Percentiles rank a stretch among this genome's conserved stretches.
Conservation (phyloP, 2,888 invertebrate genomes). For the Macrosoma leucophasiata region DNA sequence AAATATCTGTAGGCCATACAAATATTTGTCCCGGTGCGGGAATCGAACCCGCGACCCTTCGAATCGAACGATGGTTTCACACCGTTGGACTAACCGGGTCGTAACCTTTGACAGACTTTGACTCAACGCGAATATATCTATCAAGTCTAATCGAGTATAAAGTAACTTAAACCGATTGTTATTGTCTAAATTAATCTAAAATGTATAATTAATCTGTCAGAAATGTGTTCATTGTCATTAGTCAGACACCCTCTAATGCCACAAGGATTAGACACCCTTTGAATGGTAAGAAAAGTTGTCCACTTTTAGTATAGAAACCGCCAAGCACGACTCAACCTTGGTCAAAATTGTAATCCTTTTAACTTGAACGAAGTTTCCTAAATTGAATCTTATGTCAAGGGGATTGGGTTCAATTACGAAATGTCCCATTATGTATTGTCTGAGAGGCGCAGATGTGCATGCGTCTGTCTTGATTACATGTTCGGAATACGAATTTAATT, state of each 20-base stretch:
- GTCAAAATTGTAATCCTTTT: constrained; percentile 46
- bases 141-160: too few species aligned
- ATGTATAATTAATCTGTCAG: constrained; percentile 29
- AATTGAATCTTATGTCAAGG: constrained; percentile 7
- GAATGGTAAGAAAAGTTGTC: constrained; percentile 25
- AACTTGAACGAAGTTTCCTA: constrained; percentile 24
- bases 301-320: constrained; percentile 22
- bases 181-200: too few species aligned
- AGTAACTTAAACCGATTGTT: too few species aligned
- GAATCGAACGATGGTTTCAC: too few species aligned
- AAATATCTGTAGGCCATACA: too few species aligned
- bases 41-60: too few species aligned
- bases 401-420: constrained; percentile 30
- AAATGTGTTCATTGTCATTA: constrained; percentile 28
- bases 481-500: constrained; percentile 63
- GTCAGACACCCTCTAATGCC: constrained; percentile 34
- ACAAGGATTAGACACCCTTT: not conserved
- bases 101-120: too few species aligned
- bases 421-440: constrained; percentile 21
- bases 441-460: constrained; percentile 59
- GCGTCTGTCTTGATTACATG: constrained; percentile 64
- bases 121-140: too few species aligned
- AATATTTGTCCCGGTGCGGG: too few species aligned
- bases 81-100: too few species aligned
- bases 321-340: too few species aligned